Conservation (phyloP, 2,113 vertebrate genomes). For the Cynocephalus volans region DNA sequence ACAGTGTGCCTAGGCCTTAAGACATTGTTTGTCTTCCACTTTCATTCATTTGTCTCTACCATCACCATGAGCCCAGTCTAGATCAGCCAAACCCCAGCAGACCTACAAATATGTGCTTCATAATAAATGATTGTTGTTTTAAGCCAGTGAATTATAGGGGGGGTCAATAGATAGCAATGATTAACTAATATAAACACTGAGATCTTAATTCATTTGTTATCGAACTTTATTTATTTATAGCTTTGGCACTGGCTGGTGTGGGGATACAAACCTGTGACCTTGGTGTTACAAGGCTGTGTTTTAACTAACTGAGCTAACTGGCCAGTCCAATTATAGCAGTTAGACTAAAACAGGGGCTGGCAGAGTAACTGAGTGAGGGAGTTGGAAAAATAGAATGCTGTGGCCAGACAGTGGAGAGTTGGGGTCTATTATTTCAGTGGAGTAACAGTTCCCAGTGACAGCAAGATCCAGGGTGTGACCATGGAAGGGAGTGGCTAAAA, state of each 20-base stretch:
- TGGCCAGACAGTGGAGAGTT: not conserved
- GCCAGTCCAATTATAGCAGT: not conserved
- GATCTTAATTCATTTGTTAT: not conserved
- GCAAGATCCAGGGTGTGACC: not conserved
- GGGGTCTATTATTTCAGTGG: not conserved
- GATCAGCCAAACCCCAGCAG: not conserved
- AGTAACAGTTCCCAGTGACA: not conserved
- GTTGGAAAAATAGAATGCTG: not conserved
- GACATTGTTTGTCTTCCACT: not conserved
- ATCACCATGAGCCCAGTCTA: not conserved
- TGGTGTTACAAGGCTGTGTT: too few species aligned
- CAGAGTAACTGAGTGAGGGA: not conserved
- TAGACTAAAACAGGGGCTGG: not conserved
- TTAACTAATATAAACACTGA: not conserved
- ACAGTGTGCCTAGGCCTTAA: not conserved
- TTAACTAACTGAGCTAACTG: too few species aligned
- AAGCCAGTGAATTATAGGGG: not conserved
- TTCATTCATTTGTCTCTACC: not conserved
- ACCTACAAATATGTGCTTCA: not conserved
- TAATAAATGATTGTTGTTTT: not conserved
- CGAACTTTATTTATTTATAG: not conserved
- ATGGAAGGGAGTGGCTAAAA: conserved; percentile 1
- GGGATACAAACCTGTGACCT: too few species aligned
- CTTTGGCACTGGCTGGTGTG: too few species aligned
- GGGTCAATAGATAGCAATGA: not conserved